Conservation (phyloP, 2,888 invertebrate genomes). For the Himalopsyche kuldschensis region DNA sequence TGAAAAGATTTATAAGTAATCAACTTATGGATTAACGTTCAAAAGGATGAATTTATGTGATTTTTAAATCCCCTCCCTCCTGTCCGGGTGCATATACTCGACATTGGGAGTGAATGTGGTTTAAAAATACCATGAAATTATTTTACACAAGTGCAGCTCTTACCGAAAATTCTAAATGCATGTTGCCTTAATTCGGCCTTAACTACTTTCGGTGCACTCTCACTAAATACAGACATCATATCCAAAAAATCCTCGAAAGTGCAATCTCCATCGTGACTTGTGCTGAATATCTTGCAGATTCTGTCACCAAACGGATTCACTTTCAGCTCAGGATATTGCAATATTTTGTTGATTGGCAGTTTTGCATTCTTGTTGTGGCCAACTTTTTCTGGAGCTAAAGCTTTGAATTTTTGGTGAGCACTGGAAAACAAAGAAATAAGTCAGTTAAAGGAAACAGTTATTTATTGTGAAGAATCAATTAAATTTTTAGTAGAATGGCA, state of each 20-base stretch:
- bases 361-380: slow-evolving; percentile 87
- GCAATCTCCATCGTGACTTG: slow-evolving; percentile 86
- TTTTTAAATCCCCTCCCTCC: too few species aligned
- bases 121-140: not conserved
- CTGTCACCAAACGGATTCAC: slow-evolving; percentile 92
- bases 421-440: slow-evolving; percentile 54
- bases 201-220: slow-evolving; percentile 85
- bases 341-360: slow-evolving; percentile 79
- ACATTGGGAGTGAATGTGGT: not conserved
- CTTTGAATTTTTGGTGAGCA: slow-evolving; percentile 88
- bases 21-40: too few species aligned
- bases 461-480: too few species aligned
- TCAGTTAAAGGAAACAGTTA: slow-evolving; percentile 9
- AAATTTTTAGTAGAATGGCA: too few species aligned
- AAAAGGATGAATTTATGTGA: too few species aligned
- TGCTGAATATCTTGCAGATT: slow-evolving; percentile 90
- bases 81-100: too few species aligned
- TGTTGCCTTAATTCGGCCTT: slow-evolving; percentile 96
- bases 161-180: slow-evolving; percentile 94
- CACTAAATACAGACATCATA: slow-evolving; percentile 96
- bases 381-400: slow-evolving; percentile 85
- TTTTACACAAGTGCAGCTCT: not conserved
- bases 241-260: slow-evolving; percentile 95
- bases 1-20: too few species aligned
- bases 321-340: slow-evolving; percentile 83